Conservation (phyloP, 37 sponge, comb jelly and placozoan species). For the Lycopodina hypogea region DNA sequence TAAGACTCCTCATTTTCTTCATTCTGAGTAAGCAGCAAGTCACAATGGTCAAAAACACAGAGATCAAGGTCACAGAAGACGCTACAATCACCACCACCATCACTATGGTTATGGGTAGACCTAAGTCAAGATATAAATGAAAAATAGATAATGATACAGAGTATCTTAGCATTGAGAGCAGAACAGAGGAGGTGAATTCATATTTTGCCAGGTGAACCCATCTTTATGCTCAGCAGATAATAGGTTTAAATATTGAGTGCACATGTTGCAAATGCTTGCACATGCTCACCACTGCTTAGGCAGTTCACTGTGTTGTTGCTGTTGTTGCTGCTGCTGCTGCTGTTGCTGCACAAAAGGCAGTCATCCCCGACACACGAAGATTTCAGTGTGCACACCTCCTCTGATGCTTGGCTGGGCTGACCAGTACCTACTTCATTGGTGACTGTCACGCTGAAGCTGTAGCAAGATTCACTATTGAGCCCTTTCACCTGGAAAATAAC, state of each 20-base stretch:
- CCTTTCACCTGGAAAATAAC: conserved; percentile 10
- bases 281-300: too few relatives aligned
- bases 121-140: too few relatives aligned
- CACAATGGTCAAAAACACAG: neutral
- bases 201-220: too few relatives aligned
- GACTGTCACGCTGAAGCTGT: conserved; percentile 24
- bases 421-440: conserved; percentile 15
- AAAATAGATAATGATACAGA: too few relatives aligned
- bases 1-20: too few relatives aligned
- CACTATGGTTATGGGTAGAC: too few relatives aligned
- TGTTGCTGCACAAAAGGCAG: neutral
- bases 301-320: neutral
- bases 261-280: too few relatives aligned
- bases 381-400: conserved; percentile 5
- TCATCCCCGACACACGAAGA: neutral
- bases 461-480: conserved; percentile 8
- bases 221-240: too few relatives aligned
- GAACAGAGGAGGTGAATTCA: too few relatives aligned
- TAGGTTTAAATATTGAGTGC: too few relatives aligned
- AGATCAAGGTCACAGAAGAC: neutral
- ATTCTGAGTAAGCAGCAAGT: too few relatives aligned
- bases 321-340: neutral
- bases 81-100: neutral
- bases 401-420: neutral
- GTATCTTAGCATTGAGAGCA: too few relatives aligned